phyloP scores from a whole-genome alignment of 2,888 invertebrate genomes.

The Plagodis dolabraria region DNA sequence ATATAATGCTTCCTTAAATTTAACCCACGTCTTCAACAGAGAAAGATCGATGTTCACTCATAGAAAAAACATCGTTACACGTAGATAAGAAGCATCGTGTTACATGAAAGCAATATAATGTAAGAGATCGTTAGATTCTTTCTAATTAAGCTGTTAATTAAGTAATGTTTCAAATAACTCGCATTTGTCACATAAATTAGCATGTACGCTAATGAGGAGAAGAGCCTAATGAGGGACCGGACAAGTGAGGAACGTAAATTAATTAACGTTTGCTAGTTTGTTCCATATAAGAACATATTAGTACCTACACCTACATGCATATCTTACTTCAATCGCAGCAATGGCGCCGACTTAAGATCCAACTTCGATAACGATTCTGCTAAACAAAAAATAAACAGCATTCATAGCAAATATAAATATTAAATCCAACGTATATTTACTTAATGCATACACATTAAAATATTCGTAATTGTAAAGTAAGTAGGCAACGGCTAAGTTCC shows the following conservation, averaged over 20 bases:
- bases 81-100: too few species aligned
- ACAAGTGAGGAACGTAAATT: conserved; percentile 16
- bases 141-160: neutral
- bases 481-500: conserved; percentile 14
- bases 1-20: too few species aligned
- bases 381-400: neutral
- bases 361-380: conserved; percentile 5
- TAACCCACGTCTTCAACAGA: too few species aligned
- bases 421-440: conserved; percentile 1
- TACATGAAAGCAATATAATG: too few species aligned
- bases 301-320: conserved; percentile 1
- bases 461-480: conserved; percentile 23
- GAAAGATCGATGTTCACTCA: too few species aligned
- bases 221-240: conserved; percentile 15
- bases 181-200: conserved; percentile 11
- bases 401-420: conserved; percentile 9
- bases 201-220: conserved; percentile 17
- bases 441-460: conserved; percentile 17
- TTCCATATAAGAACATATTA: neutral
- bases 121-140: neutral
- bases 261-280: conserved; percentile 9
- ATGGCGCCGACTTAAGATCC: neutral
- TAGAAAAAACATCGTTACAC: too few species aligned
- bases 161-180: conserved; percentile 6
- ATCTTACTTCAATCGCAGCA: conserved; percentile 2